Percentiles rank a stretch among this genome's conserved stretches.
These are phyloP conservation scores for Rhinella marina DNA, from an alignment of 2,797 vertebrate genomes.

Conservation along the genomic window DNA sequence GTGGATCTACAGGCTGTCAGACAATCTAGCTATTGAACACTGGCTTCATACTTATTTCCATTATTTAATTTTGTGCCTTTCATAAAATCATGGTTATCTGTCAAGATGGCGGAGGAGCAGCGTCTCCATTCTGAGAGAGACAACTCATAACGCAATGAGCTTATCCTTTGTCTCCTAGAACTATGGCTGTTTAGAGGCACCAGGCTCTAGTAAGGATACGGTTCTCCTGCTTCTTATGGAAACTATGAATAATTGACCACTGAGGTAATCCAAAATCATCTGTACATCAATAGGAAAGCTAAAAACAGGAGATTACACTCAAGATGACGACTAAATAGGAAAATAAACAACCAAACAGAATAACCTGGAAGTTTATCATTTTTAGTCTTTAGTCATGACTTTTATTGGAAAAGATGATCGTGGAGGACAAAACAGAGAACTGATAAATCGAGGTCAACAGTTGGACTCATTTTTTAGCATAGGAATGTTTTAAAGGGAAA, in stretches of 20 bases:
- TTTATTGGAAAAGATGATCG: not conserved
- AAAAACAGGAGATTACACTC: not conserved
- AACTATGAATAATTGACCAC: not conserved
- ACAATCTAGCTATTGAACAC: not conserved
- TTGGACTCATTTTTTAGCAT: not conserved
- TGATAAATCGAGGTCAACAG: not conserved
- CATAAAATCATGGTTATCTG: not conserved
- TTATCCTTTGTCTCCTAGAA: conserved; percentile 19
- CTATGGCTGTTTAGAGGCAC: conserved; percentile 8
- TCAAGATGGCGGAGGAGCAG: not conserved
- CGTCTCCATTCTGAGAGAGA: not conserved
- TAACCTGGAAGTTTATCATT: not conserved
- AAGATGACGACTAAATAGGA: not conserved
- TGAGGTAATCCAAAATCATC: not conserved
- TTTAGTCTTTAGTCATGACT: not conserved
- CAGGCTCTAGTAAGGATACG: not conserved
- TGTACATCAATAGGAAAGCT: not conserved
- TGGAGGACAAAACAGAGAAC: not conserved
- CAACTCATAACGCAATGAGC: not conserved
- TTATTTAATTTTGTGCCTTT: conserved; percentile 38
- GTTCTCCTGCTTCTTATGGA: conserved; percentile 6
- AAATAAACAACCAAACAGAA: not conserved
- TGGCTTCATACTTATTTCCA: not conserved
- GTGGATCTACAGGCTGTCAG: not conserved
- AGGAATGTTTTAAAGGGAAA: not conserved